A percentile compares a stretch with the other conserved stretches of the same genome.
Conservation (phyloP, 2,888 invertebrate species). For the Suillia variegata region DNA sequence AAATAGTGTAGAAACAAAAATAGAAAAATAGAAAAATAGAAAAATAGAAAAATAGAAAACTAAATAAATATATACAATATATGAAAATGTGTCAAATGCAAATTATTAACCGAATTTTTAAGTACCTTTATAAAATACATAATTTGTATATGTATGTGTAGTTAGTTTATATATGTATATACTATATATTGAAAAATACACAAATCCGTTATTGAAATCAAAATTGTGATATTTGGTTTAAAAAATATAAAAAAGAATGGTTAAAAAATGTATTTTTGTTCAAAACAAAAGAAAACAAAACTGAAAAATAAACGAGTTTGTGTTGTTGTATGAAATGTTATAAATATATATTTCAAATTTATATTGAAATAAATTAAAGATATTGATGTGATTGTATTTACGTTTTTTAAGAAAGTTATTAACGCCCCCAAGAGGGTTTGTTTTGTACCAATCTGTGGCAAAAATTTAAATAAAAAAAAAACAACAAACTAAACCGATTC, state of each 20-base stretch:
- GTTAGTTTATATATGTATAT: conserved; percentile 35
- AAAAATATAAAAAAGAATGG: conserved; percentile 23
- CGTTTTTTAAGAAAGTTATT: too few species aligned
- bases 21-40: too few species aligned
- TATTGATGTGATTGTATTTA: background rate
- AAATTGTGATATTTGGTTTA: conserved; percentile 51
- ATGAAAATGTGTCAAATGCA: background rate
- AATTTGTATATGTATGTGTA: conserved; percentile 49
- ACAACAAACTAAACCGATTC: too few species aligned
- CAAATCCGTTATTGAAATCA: conserved; percentile 13
- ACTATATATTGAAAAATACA: conserved; percentile 15
- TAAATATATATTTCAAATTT: background rate
- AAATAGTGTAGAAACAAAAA: too few species aligned
- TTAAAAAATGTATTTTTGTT: conserved; percentile 2
- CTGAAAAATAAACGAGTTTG: background rate
- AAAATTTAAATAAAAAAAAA: too few species aligned
- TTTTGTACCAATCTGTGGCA: too few species aligned
- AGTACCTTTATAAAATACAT: background rate
- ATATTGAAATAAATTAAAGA: too few species aligned
- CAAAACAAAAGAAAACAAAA: background rate
- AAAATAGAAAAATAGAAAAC: too few species aligned
- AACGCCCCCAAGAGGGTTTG: too few species aligned
- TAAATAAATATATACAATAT: too few species aligned
- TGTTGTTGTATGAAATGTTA: background rate
- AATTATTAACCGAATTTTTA: background rate